phyloP scores from a whole-genome alignment of 2,888 invertebrate genomes.

The Ashinkailepas kermadecensis region DNA sequence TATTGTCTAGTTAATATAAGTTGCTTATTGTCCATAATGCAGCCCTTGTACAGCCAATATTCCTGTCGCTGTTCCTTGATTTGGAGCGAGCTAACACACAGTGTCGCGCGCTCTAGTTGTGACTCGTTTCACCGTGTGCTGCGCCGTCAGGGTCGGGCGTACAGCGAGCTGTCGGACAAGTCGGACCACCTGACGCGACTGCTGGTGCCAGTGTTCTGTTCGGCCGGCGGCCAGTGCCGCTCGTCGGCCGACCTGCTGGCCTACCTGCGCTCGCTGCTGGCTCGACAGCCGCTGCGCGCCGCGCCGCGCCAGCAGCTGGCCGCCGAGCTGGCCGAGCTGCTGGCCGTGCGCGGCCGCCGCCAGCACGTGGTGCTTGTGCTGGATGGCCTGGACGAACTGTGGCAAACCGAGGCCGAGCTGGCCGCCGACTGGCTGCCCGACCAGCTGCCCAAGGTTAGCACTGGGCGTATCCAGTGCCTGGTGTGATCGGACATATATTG shows the following conservation, averaged over 20 bases:
- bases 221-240: background rate
- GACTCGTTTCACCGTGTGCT: too few relatives aligned
- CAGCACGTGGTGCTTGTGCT: constrained; percentile 17
- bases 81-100: too few relatives aligned
- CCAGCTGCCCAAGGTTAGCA: background rate
- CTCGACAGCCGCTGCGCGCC: background rate
- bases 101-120: too few relatives aligned
- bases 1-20: too few relatives aligned
- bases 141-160: background rate
- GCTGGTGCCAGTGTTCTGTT: constrained; percentile 8
- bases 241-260: background rate
- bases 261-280: constrained; percentile 6
- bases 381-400: background rate
- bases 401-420: background rate
- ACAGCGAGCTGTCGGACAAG: background rate
- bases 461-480: background rate
- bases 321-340: constrained; percentile 5
- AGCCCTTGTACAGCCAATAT: too few relatives aligned
- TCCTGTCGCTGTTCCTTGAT: too few relatives aligned
- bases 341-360: constrained; percentile 14
- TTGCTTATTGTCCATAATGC: too few relatives aligned
- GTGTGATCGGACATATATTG: background rate
- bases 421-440: background rate
- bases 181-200: background rate
- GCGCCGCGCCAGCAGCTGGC: background rate